Evolutionary conservation across 2,888 invertebrate species (phyloP).

Genomic region (Tenthredo notha): DNA sequence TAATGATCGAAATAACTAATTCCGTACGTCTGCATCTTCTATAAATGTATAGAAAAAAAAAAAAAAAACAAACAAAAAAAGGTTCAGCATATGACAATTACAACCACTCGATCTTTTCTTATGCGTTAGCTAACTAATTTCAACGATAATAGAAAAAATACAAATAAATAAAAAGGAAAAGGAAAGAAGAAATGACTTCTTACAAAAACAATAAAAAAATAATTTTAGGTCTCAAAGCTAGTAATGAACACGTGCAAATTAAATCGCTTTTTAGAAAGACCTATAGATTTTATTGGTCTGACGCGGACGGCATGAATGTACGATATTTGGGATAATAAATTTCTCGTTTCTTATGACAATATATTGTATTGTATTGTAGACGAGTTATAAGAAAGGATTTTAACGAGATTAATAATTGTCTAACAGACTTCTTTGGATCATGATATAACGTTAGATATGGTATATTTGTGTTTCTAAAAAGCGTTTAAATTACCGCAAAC

Average conservation of each 20-base stretch:
- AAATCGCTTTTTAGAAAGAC: constrained; percentile 47
- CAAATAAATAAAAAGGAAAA: neutral
- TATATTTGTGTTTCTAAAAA: constrained; percentile 43
- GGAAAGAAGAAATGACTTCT: neutral
- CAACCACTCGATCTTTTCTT: constrained; percentile 7
- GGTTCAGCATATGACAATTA: neutral
- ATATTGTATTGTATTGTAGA: constrained; percentile 10
- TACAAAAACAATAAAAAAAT: neutral
- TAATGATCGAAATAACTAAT: neutral
- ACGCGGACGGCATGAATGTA: neutral
- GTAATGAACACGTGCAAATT: constrained; percentile 48
- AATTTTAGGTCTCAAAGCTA: constrained; percentile 25
- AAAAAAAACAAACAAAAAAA: too few relatives aligned
- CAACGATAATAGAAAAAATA: neutral
- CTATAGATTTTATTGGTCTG: neutral
- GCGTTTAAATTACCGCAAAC: constrained; percentile 43
- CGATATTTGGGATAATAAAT: neutral
- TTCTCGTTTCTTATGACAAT: neutral
- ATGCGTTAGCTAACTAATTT: constrained; percentile 26
- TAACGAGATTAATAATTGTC: neutral
- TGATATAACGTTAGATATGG: neutral
- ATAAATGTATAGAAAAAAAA: neutral
- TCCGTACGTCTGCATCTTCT: neutral
- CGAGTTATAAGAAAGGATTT: neutral
- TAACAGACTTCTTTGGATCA: neutral